Base-by-base conservation (phyloP, 2,888 invertebrate genomes). In the Baronia brevicornis region DNA sequence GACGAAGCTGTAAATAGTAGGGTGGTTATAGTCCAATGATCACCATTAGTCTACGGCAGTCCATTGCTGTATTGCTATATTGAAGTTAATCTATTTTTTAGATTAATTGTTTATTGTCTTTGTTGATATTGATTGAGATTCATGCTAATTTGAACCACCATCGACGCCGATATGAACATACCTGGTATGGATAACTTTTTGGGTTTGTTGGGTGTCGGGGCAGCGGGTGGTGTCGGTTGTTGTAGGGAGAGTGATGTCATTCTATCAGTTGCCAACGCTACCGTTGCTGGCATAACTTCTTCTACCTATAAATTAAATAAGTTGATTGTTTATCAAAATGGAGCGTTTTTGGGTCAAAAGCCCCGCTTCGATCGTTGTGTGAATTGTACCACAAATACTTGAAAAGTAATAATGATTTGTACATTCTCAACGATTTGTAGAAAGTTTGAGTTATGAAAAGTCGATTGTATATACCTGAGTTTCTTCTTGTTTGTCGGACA, bases 111-210 rank as follows among this genome's bases (percentile, higher is more conserved):
- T n/a, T n/a, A n/a, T n/a, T n/a, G n/a, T n/a, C n/a, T n/a, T n/a
- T n/a, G n/a, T n/a, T n/a, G n/a, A n/a, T n/a, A n/a, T n/a, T n/a
- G n/a, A n/a, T n/a, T n/a, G n/a, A n/a, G n/a, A n/a, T n/a, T n/a
- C n/a, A n/a, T n/a, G n/a, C n/a, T n/a, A n/a, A n/a, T n/a, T n/a
- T n/a, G n/a, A n/a, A n/a, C n/a, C n/a, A n/a, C n/a, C n/a, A n/a
- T n/a, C n/a, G n/a, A n/a, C n/a, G n/a, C n/a, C n/a, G n/a, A n/a
- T n/a, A n/a, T n/a, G n/a, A n/a, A n/a, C n/a, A n/a, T n/a, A 80
- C 84, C 84, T 14, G 94, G 92, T 58, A 94, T 91, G 44, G 92
- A 89, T 28, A 94, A 85, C 68, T 94, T 95, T 70, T 93, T 94
- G 17, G 91, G 91, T 60, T 93, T 93, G 27, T 86, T 84, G n/a